Conservation (phyloP, 2,888 invertebrate species). For the Eilema sororculum region DNA sequence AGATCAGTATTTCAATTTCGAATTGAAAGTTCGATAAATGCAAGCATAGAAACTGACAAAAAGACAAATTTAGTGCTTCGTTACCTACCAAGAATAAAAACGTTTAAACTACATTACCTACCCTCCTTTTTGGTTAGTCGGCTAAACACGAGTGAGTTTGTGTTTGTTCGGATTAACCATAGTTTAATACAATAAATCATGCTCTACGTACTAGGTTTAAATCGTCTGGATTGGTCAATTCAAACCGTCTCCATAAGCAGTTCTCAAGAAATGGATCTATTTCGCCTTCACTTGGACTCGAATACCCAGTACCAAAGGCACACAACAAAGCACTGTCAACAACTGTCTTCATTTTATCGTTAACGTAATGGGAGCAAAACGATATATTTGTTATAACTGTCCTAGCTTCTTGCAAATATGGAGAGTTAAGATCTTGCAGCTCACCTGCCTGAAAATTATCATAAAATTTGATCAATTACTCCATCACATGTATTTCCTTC, state of each 20-base stretch:
- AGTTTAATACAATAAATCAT: background rate
- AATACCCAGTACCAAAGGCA: slow-evolving; percentile 17
- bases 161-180: background rate
- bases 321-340: slow-evolving; percentile 18
- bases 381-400: slow-evolving; percentile 27
- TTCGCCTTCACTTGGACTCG: background rate
- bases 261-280: background rate
- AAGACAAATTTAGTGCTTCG: too few relatives aligned
- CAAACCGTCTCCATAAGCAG: slow-evolving; percentile 15
- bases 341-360: background rate
- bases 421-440: slow-evolving; percentile 27
- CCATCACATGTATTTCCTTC: too few relatives aligned
- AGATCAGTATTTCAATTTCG: too few relatives aligned
- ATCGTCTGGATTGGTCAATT: slow-evolving; percentile 10
- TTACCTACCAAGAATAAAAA: too few relatives aligned
- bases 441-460: slow-evolving; percentile 27
- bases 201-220: background rate
- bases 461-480: background rate
- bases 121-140: too few relatives aligned
- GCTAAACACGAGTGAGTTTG: too few relatives aligned
- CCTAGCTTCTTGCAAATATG: slow-evolving; percentile 27
- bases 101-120: too few relatives aligned
- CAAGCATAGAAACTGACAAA: too few relatives aligned
- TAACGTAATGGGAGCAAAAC: slow-evolving; percentile 23
- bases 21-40: too few relatives aligned